These are phyloP conservation scores for Andrena marginata DNA, from an alignment of 2,888 invertebrate genomes.

Conservation along the genomic window DNA sequence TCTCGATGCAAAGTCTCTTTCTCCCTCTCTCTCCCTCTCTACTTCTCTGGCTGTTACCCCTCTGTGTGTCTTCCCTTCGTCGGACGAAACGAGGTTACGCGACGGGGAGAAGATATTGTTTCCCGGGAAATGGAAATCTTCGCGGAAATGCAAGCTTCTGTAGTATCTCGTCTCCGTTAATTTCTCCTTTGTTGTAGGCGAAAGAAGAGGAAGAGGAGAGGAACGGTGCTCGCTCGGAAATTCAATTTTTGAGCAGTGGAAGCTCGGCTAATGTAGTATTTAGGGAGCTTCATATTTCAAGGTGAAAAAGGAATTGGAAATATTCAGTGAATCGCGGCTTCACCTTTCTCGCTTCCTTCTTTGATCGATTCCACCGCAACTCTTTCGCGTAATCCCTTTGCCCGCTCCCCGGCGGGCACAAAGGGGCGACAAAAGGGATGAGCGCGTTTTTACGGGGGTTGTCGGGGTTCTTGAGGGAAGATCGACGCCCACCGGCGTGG, in stretches of 20 bases:
- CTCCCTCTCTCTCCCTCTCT: background rate
- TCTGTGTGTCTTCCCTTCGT: slow-evolving; percentile 15
- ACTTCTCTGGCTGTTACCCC: background rate
- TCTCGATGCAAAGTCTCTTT: slow-evolving; percentile 33
- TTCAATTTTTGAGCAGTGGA: background rate
- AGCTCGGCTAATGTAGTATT: slow-evolving; percentile 2
- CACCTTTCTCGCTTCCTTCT: background rate
- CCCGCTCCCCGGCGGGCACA: slow-evolving; percentile 46
- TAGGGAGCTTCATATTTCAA: slow-evolving; percentile 1
- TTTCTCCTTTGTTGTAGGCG: slow-evolving; percentile 19
- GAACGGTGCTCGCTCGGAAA: background rate
- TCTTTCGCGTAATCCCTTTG: slow-evolving; percentile 56
- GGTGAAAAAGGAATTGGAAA: background rate
- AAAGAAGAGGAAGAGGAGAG: background rate
- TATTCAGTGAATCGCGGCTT: background rate
- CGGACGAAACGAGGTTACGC: slow-evolving; percentile 35
- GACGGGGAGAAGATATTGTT: slow-evolving; percentile 30
- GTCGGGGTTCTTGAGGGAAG: slow-evolving; percentile 52
- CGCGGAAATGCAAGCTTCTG: slow-evolving; percentile 23
- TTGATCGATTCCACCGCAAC: slow-evolving; percentile 37
- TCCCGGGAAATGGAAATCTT: slow-evolving; percentile 55
- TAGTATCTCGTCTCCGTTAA: slow-evolving; percentile 21
- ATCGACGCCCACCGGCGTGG: slow-evolving; percentile 60
- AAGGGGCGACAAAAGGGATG: slow-evolving; percentile 20
- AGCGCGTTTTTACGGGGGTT: slow-evolving; percentile 31